Evolutionary conservation across 2,113 vertebrate genomes (phyloP), one percentile per base, ranked within the genome.

Genomic region (Haplotaxodon microlepis): DNA sequence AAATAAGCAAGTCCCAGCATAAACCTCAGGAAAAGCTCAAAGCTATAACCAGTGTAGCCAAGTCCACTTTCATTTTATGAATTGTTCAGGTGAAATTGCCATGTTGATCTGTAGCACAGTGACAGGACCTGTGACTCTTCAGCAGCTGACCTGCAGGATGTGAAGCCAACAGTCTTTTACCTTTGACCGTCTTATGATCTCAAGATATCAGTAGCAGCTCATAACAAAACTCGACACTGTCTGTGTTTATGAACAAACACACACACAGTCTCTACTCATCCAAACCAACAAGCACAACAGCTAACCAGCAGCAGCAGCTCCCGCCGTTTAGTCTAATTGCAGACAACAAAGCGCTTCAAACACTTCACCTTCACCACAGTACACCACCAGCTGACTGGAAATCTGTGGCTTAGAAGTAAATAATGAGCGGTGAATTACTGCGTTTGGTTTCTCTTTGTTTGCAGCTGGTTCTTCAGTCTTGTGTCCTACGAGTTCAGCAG

Each of bases 311-410:
- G n/a, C 34, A 40, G n/a, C n/a, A 71, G 66, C 66, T 42, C n/a
- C 0, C 0, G 8, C 13, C 21, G 5, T 27, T 45, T 7, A 45
- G 12, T 45, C 2, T 45, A 45, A 45, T 17, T 73, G 21, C 69
- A 45, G 14, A 1, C 69, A 45, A 27, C 21, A 73, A 45, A 42
- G 4, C 6, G n/a, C 63, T 42, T 40, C 36, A 71, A 42, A 71
- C 66, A 6, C 8, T 14, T 42, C n/a, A 24, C 66, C n/a, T 71
- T 42, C 38, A 40, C 61, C 61, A 66, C 11, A 40, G 11, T 6
- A 42, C 5, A 6, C 66, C 66, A 71, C n/a, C 66, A 42, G n/a
- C 38, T 24, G 66, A 42, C n/a, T 24, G 36, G 12, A 42, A 16
- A 42, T 14, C 38, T 4, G 38, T 24, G 66, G 66, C 38, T 71